phyloP scores from a whole-genome alignment of 2,797 vertebrate genomes.

The Mormyrops attenuatus region DNA sequence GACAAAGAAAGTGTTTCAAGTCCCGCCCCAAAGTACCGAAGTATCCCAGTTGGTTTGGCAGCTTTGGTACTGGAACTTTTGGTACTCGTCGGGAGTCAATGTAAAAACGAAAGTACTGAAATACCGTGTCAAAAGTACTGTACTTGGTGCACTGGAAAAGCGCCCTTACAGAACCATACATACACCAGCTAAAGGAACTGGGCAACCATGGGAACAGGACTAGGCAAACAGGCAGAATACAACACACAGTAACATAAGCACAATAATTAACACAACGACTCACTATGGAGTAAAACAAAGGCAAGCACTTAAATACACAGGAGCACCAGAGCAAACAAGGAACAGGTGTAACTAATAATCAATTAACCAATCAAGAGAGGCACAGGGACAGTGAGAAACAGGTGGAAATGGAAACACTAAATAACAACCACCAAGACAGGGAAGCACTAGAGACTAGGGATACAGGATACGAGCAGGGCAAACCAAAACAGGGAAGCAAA shows the following conservation, averaged over 20 bases:
- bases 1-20: not conserved
- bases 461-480: not conserved
- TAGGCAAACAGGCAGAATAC: no score
- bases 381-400: not conserved
- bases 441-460: no score
- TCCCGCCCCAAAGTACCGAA: not conserved
- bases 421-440: not conserved
- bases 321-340: no score
- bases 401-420: not conserved
- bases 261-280: not conserved
- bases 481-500: not conserved
- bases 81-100: not conserved
- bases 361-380: not conserved
- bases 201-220: not conserved
- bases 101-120: not conserved
- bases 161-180: not conserved
- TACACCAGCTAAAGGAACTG: not conserved
- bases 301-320: no score
- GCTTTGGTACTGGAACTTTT: not conserved
- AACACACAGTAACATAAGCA: not conserved
- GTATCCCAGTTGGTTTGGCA: not conserved
- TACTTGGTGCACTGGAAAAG: not conserved
- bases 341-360: not conserved
- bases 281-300: not conserved
- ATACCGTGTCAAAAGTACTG: not conserved